phyloP scores from a whole-genome alignment of 2,113 vertebrate genomes.

The Macquaria australasica region DNA sequence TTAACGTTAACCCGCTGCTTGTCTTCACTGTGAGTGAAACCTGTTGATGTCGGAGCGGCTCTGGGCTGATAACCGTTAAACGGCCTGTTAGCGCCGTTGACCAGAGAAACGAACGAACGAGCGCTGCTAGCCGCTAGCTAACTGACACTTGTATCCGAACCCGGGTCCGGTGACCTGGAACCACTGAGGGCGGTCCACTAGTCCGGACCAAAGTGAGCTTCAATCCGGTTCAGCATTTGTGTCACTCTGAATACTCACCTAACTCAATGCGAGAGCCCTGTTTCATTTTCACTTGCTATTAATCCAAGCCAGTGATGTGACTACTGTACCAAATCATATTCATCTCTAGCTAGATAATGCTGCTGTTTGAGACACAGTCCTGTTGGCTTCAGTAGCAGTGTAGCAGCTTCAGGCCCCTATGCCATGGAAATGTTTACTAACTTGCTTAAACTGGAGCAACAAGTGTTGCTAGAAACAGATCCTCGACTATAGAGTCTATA shows the following conservation, averaged over 20 bases:
- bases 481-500: not conserved
- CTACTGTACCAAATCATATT: not conserved
- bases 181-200: not conserved
- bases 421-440: not conserved
- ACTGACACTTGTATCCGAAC: conserved; percentile 24
- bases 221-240: not conserved
- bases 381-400: not conserved
- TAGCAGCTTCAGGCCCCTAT: not conserved
- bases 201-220: not conserved
- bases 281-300: not conserved
- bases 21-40: not conserved
- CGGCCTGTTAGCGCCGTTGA: conserved; percentile 53
- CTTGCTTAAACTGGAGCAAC: not conserved
- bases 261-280: not conserved
- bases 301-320: not conserved
- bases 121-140: conserved; percentile 54
- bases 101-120: conserved; percentile 24
- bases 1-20: not conserved
- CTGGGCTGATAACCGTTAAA: not conserved
- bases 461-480: not conserved
- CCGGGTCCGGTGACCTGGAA: not conserved
- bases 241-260: too few species aligned
- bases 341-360: not conserved
- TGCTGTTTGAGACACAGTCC: not conserved
- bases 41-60: conserved; percentile 26